A percentile compares a stretch with the other conserved stretches of the same genome.
phyloP scores from a whole-genome alignment of 2,888 invertebrate genomes.

The Lycophotia porphyrea region DNA sequence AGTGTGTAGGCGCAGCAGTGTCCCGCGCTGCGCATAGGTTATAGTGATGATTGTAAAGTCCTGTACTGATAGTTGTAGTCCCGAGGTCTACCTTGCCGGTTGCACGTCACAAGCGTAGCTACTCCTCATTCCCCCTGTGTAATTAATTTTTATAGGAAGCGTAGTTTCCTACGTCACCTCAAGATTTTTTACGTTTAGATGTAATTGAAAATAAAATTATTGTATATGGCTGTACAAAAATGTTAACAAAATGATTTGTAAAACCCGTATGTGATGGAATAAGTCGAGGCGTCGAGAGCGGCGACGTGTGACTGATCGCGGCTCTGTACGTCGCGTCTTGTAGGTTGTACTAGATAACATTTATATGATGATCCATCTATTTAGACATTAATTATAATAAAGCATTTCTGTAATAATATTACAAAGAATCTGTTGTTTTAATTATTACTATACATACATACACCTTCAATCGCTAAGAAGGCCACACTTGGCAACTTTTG shows the following conservation, averaged over 20 bases:
- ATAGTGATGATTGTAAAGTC: conserved; percentile 90
- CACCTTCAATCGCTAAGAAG: no score
- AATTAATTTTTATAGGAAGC: conserved; percentile 90
- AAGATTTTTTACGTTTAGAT: conserved; percentile 90
- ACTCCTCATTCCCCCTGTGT: conserved; percentile 89
- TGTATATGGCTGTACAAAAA: conserved; percentile 91
- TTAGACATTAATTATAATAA: conserved; percentile 92
- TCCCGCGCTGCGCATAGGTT: conserved; percentile 76
- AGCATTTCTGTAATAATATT: conserved; percentile 92
- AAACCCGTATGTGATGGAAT: conserved; percentile 90
- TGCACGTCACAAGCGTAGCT: conserved; percentile 89
- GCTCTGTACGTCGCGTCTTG: conserved; percentile 83
- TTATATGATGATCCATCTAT: conserved; percentile 92
- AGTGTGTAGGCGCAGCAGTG: conserved; percentile 71
- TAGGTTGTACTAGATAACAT: conserved; percentile 90
- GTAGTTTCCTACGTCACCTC: conserved; percentile 90
- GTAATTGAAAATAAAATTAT: conserved; percentile 91
- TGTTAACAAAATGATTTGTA: conserved; percentile 89
- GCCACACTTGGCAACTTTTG: not conserved
- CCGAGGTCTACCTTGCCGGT: conserved; percentile 89
- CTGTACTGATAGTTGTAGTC: conserved; percentile 89
- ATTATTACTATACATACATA: not conserved
- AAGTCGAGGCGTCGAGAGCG: conserved; percentile 83
- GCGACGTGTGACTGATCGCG: conserved; percentile 76
- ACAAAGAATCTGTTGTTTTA: conserved; percentile 85